These are phyloP conservation scores for Acanthurus leucopareius DNA, from an alignment of 2,797 vertebrate species.

Conservation along the genomic window DNA sequence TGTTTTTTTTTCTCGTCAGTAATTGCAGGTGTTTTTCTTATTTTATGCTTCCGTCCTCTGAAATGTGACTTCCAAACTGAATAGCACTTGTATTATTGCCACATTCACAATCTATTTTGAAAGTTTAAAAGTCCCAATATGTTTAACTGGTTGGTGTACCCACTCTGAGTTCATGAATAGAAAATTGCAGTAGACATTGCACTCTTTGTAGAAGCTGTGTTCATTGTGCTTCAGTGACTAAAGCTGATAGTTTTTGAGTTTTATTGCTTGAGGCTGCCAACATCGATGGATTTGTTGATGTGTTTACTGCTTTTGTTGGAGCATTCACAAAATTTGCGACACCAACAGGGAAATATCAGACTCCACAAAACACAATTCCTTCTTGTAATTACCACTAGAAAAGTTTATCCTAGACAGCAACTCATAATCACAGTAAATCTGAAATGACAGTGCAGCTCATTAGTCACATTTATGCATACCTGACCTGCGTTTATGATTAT, in stretches of 20 bases:
- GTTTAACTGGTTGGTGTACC: conserved; percentile 1
- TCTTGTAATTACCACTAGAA: conserved; percentile 35
- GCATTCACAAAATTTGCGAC: conserved; percentile 52
- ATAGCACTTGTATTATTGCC: conserved; percentile 20
- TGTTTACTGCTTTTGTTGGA: conserved; percentile 50
- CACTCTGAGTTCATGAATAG: conserved; percentile 22
- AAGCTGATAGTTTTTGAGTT: conserved; percentile 49
- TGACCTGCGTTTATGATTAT: conserved; percentile 39
- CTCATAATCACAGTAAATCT: conserved; percentile 42
- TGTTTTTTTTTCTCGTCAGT: conserved; percentile 20
- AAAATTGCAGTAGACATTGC: conserved; percentile 11
- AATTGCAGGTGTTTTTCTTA: background rate
- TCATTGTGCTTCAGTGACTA: conserved; percentile 53
- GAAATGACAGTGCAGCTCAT: conserved; percentile 36
- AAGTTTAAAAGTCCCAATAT: conserved; percentile 25
- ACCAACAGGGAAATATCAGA: conserved; percentile 35
- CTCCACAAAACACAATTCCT: conserved; percentile 27
- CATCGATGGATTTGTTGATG: conserved; percentile 41
- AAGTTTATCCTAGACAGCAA: conserved; percentile 33
- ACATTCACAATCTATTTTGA: conserved; percentile 2
- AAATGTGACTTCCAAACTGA: conserved; percentile 18
- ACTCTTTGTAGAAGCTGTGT: conserved; percentile 23
- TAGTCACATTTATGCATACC: conserved; percentile 42
- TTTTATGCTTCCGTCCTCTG: conserved; percentile 6
- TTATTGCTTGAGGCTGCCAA: conserved; percentile 47